Conservation (phyloP, 2,113 vertebrate species). For the Cochlearius cochlearius region DNA sequence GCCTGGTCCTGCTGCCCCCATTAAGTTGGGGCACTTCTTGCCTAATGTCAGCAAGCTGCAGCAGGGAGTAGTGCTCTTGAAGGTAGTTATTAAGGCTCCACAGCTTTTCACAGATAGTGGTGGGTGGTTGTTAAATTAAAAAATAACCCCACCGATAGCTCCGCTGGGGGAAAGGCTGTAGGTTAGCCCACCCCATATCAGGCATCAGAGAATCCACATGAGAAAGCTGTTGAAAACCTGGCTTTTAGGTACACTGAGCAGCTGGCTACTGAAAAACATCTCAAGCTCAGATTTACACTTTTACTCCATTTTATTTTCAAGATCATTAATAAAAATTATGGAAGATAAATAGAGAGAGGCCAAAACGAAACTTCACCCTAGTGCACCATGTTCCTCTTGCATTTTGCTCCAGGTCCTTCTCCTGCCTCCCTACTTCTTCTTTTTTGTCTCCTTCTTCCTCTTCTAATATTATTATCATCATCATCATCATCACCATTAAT, state of each 20-base stretch:
- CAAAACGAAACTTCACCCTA: not conserved
- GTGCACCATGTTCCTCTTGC: fast-evolving
- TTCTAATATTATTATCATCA: not conserved
- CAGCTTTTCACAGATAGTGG: not conserved
- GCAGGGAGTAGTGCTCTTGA: not conserved
- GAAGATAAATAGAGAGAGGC: not conserved
- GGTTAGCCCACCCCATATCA: not conserved
- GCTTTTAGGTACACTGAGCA: not conserved
- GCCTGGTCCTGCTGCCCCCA: not conserved
- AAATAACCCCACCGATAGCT: not conserved
- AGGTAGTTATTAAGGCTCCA: not conserved
- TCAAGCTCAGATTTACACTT: not conserved
- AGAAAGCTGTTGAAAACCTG: not conserved
- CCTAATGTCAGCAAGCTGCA: not conserved
- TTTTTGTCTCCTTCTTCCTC: no score
- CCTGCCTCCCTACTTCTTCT: not conserved
- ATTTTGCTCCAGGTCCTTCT: not conserved
- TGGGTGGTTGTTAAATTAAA: not conserved
- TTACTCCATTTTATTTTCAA: not conserved
- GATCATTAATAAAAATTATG: not conserved
- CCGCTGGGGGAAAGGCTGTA: not conserved
- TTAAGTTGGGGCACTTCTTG: not conserved
- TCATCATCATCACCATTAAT: not conserved
- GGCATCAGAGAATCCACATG: not conserved
- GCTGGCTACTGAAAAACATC: not conserved